Percentiles rank a stretch among this genome's conserved stretches.
Conservation (phyloP, 2,797 vertebrate genomes). For the Scomberomorus guttatus region DNA sequence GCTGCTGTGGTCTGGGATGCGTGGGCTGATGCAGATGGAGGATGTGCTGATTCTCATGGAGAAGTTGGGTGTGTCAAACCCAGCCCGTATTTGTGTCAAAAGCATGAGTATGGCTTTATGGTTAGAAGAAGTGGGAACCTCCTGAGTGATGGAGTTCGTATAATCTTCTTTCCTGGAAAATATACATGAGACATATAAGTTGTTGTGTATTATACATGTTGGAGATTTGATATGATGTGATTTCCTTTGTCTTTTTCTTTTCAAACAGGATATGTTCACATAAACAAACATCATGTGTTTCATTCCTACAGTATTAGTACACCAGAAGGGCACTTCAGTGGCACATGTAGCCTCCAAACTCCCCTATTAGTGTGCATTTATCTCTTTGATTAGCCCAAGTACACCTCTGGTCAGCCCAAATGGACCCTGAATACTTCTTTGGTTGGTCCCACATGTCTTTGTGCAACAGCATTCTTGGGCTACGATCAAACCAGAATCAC, state of each 20-base stretch:
- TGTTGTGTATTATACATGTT: not conserved
- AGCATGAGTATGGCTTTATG: constrained; percentile 36
- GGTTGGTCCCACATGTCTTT: not conserved
- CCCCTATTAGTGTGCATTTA: not conserved
- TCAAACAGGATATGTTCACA: not conserved
- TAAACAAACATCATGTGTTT: not conserved
- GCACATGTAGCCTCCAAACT: not conserved
- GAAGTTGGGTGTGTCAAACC: constrained; percentile 59
- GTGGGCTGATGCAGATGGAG: constrained; percentile 51
- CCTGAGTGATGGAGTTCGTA: not conserved
- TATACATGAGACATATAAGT: not conserved
- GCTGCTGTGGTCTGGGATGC: constrained; percentile 59
- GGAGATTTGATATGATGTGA: not conserved
- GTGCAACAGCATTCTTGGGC: not conserved
- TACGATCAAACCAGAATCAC: not conserved
- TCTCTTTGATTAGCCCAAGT: too few species aligned
- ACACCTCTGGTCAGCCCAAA: not conserved
- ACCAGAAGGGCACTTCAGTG: not conserved
- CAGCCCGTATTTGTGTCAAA: constrained; percentile 51
- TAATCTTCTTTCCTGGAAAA: not conserved
- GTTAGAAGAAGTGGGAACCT: constrained; percentile 23
- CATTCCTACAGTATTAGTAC: not conserved
- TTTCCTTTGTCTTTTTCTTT: not conserved
- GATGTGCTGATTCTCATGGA: constrained; percentile 54
- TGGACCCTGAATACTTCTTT: too few species aligned